A percentile compares a stretch with the other conserved stretches of the same genome.
These are phyloP conservation scores for Amiota mariae DNA, from an alignment of 2,888 invertebrate species.

Conservation along the genomic window DNA sequence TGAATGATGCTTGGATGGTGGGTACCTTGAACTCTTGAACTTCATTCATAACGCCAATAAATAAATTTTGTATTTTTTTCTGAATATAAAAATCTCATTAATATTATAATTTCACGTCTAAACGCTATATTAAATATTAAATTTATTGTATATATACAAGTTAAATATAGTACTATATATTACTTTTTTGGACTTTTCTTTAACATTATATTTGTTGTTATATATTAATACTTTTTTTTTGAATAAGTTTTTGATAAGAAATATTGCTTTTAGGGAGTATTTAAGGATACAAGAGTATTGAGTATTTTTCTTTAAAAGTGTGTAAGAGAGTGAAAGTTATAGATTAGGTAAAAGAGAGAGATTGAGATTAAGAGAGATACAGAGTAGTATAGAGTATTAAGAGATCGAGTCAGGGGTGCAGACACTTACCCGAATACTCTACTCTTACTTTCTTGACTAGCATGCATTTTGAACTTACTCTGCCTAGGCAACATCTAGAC, in stretches of 20 bases:
- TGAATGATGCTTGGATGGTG: background rate
- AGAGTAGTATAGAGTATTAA: background rate
- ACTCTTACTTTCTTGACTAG: background rate
- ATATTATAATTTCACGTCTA: conserved; percentile 6
- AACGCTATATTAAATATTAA: background rate
- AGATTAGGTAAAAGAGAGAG: background rate
- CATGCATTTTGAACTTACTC: background rate
- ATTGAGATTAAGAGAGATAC: background rate
- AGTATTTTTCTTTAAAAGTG: too few species aligned
- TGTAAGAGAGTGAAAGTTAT: background rate
- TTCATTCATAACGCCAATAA: too few species aligned
- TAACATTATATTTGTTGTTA: conserved; percentile 2
- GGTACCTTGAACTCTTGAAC: too few species aligned
- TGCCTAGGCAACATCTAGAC: conserved; percentile 72
- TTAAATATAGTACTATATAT: too few species aligned
- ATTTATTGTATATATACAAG: too few species aligned
- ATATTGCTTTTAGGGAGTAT: background rate
- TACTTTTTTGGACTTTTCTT: conserved; percentile 6
- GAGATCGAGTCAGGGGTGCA: background rate
- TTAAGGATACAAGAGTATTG: background rate
- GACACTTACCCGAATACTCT: background rate
- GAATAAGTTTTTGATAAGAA: conserved; percentile 3
- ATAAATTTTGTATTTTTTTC: background rate
- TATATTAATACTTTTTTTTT: background rate
- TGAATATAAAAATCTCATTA: conserved; percentile 14